A percentile compares a stretch with the other conserved stretches of the same genome.
phyloP scores from a whole-genome alignment of 2,888 invertebrate genomes.

The Hydraecia micacea region DNA sequence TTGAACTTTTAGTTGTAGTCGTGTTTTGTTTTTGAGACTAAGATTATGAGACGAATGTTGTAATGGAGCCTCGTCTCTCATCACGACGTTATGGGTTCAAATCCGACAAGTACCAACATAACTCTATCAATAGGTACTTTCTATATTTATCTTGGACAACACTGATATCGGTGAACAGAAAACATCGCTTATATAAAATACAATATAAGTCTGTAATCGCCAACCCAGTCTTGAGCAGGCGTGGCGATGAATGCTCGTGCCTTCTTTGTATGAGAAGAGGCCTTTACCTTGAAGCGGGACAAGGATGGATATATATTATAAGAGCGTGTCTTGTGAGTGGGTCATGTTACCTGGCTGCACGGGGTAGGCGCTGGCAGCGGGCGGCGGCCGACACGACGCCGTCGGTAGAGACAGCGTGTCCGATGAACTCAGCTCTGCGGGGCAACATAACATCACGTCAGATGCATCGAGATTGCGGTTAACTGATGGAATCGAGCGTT shows the following conservation, averaged over 20 bases:
- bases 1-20: neutral
- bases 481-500: neutral
- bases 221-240: neutral
- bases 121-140: neutral
- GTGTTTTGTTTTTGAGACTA: neutral
- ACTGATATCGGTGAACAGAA: neutral
- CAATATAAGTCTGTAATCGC: neutral
- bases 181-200: too few relatives aligned
- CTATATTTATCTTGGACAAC: neutral
- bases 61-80: neutral
- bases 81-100: neutral
- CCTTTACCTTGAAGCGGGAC: neutral
- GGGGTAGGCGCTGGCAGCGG: slow-evolving; percentile 76
- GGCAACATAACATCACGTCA: neutral
- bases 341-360: slow-evolving; percentile 80
- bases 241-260: neutral
- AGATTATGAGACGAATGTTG: neutral
- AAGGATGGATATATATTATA: neutral
- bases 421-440: slow-evolving; percentile 75
- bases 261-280: neutral
- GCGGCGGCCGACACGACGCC: slow-evolving; percentile 68
- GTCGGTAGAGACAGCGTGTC: slow-evolving; percentile 69
- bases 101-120: neutral
- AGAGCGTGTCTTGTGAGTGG: neutral
- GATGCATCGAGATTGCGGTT: too few relatives aligned